A percentile compares a stretch with the other conserved stretches of the same genome.
Conservation (phyloP, 2,888 invertebrate genomes). For the Ornithoptera alexandrae region DNA sequence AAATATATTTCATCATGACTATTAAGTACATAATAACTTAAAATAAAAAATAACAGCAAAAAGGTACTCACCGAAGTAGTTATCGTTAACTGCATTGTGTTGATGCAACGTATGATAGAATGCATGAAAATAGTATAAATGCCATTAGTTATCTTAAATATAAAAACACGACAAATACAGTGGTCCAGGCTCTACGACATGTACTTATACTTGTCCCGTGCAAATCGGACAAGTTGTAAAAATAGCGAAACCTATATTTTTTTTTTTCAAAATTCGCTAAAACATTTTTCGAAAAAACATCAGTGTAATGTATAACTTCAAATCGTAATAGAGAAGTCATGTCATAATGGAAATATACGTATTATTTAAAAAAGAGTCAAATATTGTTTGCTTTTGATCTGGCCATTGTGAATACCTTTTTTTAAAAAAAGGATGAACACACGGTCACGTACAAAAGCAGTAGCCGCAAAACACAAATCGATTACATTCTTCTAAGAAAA, state of each 20-base stretch:
- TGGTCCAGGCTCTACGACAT: neutral
- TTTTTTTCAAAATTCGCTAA: neutral
- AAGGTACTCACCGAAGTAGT: conserved; percentile 97
- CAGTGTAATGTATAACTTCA: neutral
- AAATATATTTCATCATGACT: neutral
- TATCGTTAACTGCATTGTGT: conserved; percentile 95
- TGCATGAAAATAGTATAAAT: conserved; percentile 70
- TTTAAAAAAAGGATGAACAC: too few relatives aligned
- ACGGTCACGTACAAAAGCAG: too few relatives aligned
- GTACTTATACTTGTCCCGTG: neutral
- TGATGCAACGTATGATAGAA: conserved; percentile 69
- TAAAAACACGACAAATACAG: conserved; percentile 11
- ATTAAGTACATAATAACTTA: neutral
- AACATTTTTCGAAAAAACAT: neutral
- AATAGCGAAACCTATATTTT: neutral
- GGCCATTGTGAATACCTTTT: too few relatives aligned
- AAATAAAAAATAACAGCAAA: conserved; percentile 7
- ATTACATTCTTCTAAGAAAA: too few relatives aligned
- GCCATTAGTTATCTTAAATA: conserved; percentile 31
- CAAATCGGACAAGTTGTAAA: neutral
- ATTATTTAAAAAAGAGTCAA: too few relatives aligned
- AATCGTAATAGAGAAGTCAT: too few relatives aligned
- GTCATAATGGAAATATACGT: too few relatives aligned
- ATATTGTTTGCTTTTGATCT: too few relatives aligned
- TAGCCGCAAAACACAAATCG: too few relatives aligned